These are phyloP conservation scores for Nomada ruficornis DNA, from an alignment of 2,888 invertebrate species.

Conservation along the genomic window DNA sequence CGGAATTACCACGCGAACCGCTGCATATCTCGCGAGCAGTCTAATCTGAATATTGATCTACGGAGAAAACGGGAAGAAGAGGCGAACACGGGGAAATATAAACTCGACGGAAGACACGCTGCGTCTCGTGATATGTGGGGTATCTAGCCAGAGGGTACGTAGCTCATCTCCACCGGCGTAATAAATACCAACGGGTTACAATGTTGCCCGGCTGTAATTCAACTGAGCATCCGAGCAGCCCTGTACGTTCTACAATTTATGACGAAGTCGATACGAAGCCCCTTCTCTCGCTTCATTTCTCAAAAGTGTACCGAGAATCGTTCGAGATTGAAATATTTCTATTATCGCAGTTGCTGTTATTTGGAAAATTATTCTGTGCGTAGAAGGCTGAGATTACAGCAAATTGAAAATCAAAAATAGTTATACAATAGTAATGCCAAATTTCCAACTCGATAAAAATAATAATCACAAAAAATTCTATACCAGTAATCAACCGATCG, in stretches of 20 bases:
- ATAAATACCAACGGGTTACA: slow-evolving; percentile 63
- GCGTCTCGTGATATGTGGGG: slow-evolving; percentile 45
- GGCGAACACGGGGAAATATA: slow-evolving; percentile 45
- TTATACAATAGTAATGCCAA: not conserved
- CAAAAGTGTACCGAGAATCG: not conserved
- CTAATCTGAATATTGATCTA: slow-evolving; percentile 58
- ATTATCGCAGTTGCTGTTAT: not conserved
- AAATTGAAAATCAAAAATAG: not conserved
- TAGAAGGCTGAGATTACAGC: too few species aligned
- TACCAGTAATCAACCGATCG: too few species aligned
- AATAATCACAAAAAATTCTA: too few species aligned
- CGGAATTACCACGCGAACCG: slow-evolving; percentile 28
- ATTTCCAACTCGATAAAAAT: too few species aligned
- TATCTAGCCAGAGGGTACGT: slow-evolving; percentile 48
- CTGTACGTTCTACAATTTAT: slow-evolving; percentile 10
- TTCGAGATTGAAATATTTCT: not conserved
- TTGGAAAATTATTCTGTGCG: not conserved
- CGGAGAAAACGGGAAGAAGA: slow-evolving; percentile 25
- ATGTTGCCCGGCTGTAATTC: slow-evolving; percentile 65
- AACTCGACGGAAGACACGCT: slow-evolving; percentile 56
- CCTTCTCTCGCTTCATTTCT: not conserved
- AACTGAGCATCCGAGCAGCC: slow-evolving; percentile 27
- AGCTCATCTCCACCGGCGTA: slow-evolving; percentile 50
- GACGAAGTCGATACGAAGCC: not conserved
- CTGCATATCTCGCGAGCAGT: slow-evolving; percentile 41